Evolutionary conservation across 2,113 vertebrate genomes (phyloP), one percentile per base, ranked within the genome.

Genomic region (Cyprinodon brontotheroides): DNA sequence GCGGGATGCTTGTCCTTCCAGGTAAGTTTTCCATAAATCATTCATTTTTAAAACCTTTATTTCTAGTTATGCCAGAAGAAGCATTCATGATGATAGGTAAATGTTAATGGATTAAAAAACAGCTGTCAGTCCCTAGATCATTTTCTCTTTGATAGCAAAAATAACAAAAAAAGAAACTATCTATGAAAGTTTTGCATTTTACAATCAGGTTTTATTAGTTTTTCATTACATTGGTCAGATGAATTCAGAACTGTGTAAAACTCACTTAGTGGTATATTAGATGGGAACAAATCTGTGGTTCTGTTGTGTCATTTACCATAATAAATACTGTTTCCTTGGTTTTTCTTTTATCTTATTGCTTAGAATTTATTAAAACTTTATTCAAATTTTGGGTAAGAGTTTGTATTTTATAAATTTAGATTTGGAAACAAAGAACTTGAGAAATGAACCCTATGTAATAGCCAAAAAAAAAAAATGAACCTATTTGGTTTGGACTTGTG

Each of bases 1-100:
- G 74, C 89, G 94, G 17, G 95, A 96, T 9, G 77, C 93, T 61
- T 97, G 95, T 82, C 96, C 96, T 1, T 90, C 92, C 67, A 95
- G 96, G 96, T 96, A 39, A 75, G 86, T 60, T 4, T 7, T 17
- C 9, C 17, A 0, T 9, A 6, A 17, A 12, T 11, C 50, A 57
- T 57, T 15, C 5, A n/a, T 3, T 57, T 57, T 57, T n/a, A 10
- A 15, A 57, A n/a, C 50, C 7, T 57, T 57, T 57, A 17, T 9
- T n/a, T 57, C 20, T 57, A n/a, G 17, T 57, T 57, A 57, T n/a
- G 20, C 50, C 20, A 57, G 47, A 15, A 48, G 50, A 20, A 15
- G 17, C 8, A 57, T 57, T 57, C 50, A 7, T 57, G 50, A n/a
- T 57, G 50, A 0, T n/a, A 9, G 17, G 29, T 29, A 29, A 29